These are phyloP conservation scores for Sturnus vulgaris DNA, from an alignment of 2,113 vertebrate genomes.

Conservation along the genomic window DNA sequence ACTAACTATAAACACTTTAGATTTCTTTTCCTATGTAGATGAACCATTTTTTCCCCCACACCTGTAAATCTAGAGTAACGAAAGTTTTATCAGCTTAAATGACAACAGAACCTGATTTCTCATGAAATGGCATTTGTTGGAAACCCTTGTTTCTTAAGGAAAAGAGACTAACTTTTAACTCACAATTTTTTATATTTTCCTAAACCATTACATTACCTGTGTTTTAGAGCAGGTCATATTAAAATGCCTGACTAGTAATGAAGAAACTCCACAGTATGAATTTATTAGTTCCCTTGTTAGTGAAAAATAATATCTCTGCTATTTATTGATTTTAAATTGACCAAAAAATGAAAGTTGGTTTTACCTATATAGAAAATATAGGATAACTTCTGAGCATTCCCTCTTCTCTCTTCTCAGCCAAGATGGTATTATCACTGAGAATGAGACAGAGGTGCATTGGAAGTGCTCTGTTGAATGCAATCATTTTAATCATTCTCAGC, in stretches of 20 bases:
- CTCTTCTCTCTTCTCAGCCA: background rate
- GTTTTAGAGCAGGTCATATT: background rate
- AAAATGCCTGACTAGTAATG: background rate
- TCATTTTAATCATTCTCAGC: conserved; percentile 20
- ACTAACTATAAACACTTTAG: no score
- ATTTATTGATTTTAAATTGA: background rate
- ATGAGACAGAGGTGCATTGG: conserved; percentile 25
- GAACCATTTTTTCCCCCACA: background rate
- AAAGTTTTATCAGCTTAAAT: background rate
- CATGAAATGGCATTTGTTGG: background rate
- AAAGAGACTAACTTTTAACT: background rate
- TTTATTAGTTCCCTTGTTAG: background rate
- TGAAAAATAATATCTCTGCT: background rate
- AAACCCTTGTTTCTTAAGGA: background rate
- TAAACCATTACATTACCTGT: background rate
- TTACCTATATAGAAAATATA: background rate
- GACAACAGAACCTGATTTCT: background rate
- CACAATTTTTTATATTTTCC: background rate
- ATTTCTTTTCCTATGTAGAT: background rate
- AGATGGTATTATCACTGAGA: background rate
- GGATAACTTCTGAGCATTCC: background rate
- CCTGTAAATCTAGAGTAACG: background rate
- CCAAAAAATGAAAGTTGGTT: background rate
- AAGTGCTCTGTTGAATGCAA: background rate
- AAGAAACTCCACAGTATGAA: background rate